phyloP scores from a whole-genome alignment of 2,888 invertebrate genomes.

The Eupithecia exiguata region DNA sequence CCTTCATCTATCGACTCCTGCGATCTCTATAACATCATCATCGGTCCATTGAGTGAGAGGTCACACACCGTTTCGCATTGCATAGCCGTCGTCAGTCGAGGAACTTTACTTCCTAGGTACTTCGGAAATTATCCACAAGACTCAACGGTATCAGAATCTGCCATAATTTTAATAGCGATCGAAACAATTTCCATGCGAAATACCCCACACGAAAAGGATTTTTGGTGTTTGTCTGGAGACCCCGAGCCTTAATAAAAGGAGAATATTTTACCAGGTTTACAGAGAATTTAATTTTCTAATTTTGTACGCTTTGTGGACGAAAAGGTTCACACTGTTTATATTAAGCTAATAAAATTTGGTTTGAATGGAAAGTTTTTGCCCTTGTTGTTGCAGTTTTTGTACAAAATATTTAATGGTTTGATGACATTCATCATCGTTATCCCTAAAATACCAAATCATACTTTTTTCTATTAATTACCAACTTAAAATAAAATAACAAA shows the following conservation, averaged over 20 bases:
- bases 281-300: slow-evolving; percentile 36
- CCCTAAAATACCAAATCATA: background rate
- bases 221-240: background rate
- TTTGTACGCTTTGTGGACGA: slow-evolving; percentile 27
- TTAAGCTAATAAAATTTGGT: slow-evolving; percentile 23
- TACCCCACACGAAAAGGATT: background rate
- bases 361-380: slow-evolving; percentile 19
- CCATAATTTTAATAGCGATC: background rate
- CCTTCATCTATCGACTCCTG: background rate
- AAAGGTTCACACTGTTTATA: slow-evolving; percentile 26
- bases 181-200: background rate
- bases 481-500: no score
- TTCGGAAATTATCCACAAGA: background rate
- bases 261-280: slow-evolving; percentile 10
- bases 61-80: background rate
- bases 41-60: background rate
- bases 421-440: background rate
- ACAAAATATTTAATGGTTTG: slow-evolving; percentile 15
- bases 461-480: background rate
- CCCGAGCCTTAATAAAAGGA: background rate
- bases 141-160: background rate
- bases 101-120: no score
- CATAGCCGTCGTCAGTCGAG: background rate
- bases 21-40: no score
- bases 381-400: slow-evolving; percentile 18